A percentile compares a stretch with the other conserved stretches of the same genome.
phyloP scores from a whole-genome alignment of 2,888 invertebrate genomes.

The Microchrysa polita region DNA sequence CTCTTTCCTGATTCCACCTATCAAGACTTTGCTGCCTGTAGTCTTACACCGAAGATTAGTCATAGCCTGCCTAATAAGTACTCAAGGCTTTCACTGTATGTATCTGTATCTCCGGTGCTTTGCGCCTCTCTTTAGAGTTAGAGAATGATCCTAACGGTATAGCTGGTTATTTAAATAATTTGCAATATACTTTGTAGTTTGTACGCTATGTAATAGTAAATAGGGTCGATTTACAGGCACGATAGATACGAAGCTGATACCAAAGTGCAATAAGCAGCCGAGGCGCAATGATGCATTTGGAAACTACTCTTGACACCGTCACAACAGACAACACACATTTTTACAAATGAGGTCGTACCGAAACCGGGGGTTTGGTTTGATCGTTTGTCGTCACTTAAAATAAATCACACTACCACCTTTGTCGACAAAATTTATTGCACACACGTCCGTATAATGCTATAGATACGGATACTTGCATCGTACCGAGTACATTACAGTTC shows the following conservation, averaged over 20 bases:
- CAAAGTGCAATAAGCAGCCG: no score
- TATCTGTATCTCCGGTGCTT: no score
- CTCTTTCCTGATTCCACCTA: no score
- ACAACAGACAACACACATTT: background rate
- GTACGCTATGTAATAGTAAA: background rate
- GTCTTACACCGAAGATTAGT: background rate
- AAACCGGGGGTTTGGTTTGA: background rate
- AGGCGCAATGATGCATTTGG: background rate
- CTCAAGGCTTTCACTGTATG: conserved; percentile 30
- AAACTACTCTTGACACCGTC: background rate
- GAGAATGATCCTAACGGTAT: conserved; percentile 32
- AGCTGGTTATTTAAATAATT: conserved; percentile 8
- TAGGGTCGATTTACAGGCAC: no score
- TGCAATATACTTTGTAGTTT: background rate
- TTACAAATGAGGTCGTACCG: no score
- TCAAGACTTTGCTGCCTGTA: background rate
- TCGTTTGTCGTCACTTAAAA: background rate
- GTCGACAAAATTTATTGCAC: background rate
- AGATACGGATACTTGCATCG: no score
- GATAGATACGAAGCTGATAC: background rate
- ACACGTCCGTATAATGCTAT: background rate
- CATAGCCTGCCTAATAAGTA: conserved; percentile 23
- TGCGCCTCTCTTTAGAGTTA: background rate
- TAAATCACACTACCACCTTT: background rate
- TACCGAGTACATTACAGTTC: no score